phyloP scores from a whole-genome alignment of 2,113 vertebrate genomes.

The Upupa epops region DNA sequence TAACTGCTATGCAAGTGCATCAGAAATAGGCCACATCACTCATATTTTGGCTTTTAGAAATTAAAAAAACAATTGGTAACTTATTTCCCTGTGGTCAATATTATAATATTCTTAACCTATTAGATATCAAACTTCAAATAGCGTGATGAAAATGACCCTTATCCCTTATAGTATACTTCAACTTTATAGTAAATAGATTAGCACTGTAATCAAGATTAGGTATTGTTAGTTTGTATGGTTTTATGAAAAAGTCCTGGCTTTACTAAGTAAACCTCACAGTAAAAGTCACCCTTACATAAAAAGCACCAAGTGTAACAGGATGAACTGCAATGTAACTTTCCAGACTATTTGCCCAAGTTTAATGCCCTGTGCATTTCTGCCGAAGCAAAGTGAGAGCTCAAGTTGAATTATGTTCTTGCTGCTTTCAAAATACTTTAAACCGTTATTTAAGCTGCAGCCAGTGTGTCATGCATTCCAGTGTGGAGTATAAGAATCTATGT shows the following conservation, averaged over 20 bases:
- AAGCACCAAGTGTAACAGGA: conserved; percentile 8
- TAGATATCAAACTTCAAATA: background rate
- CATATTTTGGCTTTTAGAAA: background rate
- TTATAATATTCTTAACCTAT: background rate
- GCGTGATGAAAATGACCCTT: background rate
- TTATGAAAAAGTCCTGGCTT: background rate
- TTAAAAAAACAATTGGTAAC: background rate
- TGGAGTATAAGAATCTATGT: background rate
- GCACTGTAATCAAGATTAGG: background rate
- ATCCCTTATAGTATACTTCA: background rate
- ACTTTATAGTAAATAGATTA: background rate
- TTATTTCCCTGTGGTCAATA: background rate
- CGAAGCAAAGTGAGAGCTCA: conserved; percentile 13
- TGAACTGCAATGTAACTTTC: conserved; percentile 18
- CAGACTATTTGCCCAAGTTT: conserved; percentile 43
- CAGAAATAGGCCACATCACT: background rate
- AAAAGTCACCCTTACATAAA: background rate
- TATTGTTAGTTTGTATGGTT: background rate
- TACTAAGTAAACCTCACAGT: background rate
- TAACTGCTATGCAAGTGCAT: background rate
- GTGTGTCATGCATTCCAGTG: conserved; percentile 44
- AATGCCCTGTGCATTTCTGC: conserved; percentile 18
- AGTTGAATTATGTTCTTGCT: conserved; percentile 44
- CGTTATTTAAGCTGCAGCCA: background rate
- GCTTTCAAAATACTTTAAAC: conserved; percentile 40